These are phyloP conservation scores for Ferrisia virgata DNA, from an alignment of 2,888 invertebrate genomes.

Conservation along the genomic window DNA sequence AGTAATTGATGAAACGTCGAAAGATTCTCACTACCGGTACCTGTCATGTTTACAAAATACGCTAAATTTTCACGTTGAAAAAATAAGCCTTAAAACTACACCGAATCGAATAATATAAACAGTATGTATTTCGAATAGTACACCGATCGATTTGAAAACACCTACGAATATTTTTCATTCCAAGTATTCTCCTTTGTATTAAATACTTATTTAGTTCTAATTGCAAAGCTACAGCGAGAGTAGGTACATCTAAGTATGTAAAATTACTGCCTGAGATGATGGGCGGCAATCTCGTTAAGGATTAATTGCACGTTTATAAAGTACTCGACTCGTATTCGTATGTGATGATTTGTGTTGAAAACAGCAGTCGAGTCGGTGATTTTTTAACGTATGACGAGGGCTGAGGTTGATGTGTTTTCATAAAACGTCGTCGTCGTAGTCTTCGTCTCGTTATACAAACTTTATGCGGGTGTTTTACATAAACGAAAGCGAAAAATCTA, in stretches of 20 bases:
- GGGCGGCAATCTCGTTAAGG: background rate
- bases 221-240: background rate
- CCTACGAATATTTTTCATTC: background rate
- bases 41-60: background rate
- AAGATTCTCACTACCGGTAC: background rate
- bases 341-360: background rate
- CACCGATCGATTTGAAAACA: too few species aligned
- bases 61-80: background rate
- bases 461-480: conserved; percentile 14
- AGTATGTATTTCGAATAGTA: background rate
- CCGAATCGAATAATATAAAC: background rate
- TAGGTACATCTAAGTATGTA: background rate
- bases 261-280: background rate
- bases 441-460: background rate
- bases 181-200: background rate
- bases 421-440: too few species aligned
- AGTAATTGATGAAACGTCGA: background rate
- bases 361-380: background rate
- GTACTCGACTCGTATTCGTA: too few species aligned
- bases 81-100: background rate
- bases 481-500: conserved; percentile 20
- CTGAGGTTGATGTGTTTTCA: background rate
- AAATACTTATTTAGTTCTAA: background rate
- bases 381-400: background rate
- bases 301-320: background rate